phyloP scores from a whole-genome alignment of 2,888 invertebrate genomes.

The Eucriotettix oculatus region DNA sequence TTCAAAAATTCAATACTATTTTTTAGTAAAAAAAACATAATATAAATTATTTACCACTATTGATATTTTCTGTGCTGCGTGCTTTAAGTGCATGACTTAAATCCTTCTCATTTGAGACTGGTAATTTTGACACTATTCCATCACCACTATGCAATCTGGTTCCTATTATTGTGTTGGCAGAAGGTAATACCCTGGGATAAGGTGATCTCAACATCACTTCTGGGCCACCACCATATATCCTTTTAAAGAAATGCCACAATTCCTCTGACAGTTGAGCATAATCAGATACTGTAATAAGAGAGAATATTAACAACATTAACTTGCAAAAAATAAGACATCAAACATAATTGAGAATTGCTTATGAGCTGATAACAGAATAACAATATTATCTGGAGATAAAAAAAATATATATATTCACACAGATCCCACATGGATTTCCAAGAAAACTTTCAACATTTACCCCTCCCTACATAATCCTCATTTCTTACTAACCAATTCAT shows the following conservation, averaged over 20 bases:
- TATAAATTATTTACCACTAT: neutral
- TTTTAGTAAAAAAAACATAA: neutral
- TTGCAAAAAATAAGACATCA: too few species aligned
- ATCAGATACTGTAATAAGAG: slow-evolving; percentile 27
- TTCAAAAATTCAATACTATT: neutral
- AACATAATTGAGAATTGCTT: too few species aligned
- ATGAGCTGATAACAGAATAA: too few species aligned
- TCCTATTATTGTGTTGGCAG: neutral
- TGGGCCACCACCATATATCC: slow-evolving; percentile 82
- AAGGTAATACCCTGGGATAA: neutral
- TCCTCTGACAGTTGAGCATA: slow-evolving; percentile 71
- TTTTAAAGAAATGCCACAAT: slow-evolving; percentile 72
- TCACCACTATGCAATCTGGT: neutral
- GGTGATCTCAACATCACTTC: slow-evolving; percentile 37
- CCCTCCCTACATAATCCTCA: too few species aligned
- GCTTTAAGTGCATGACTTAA: slow-evolving; percentile 8
- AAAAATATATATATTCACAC: too few species aligned
- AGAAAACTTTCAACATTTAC: too few species aligned
- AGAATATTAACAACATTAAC: too few species aligned
- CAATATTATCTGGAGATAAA: too few species aligned
- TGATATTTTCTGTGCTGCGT: slow-evolving; percentile 11
- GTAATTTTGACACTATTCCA: neutral
- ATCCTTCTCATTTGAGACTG: neutral
- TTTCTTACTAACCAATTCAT: too few species aligned
- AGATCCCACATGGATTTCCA: too few species aligned